These are phyloP conservation scores for Onychostruthus taczanowskii DNA, from an alignment of 2,113 vertebrate genomes.

Conservation along the genomic window DNA sequence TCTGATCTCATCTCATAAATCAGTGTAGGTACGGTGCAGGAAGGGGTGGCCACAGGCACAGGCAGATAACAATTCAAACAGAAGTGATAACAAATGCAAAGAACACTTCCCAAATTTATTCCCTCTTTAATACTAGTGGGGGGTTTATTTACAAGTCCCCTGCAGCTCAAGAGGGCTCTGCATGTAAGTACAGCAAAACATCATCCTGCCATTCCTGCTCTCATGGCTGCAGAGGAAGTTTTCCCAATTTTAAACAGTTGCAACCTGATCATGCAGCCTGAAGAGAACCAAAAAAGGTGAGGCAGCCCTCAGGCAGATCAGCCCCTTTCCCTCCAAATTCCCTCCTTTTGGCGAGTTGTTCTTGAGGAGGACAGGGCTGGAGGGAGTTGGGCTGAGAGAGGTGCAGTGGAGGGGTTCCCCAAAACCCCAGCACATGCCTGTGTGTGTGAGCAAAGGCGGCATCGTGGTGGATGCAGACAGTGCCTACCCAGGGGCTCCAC, in stretches of 20 bases:
- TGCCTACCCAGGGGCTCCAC: neutral
- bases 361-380: neutral
- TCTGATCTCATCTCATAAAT: conserved; percentile 56
- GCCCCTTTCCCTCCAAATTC: accelerated
- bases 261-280: neutral
- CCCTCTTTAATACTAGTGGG: neutral
- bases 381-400: neutral
- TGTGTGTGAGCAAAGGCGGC: neutral
- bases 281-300: neutral
- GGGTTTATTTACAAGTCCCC: conserved; percentile 39
- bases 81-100: conserved; percentile 38
- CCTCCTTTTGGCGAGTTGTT: neutral
- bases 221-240: neutral
- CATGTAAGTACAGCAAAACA: conserved; percentile 36
- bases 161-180: conserved; percentile 17
- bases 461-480: accelerated
- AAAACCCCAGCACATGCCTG: accelerated
- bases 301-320: neutral
- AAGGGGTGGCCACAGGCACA: conserved; percentile 45
- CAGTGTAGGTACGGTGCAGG: conserved; percentile 4
- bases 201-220: neutral
- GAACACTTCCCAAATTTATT: conserved; percentile 52
- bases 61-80: conserved; percentile 47
- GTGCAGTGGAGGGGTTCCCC: neutral
- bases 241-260: neutral